Evolutionary conservation across 2,113 vertebrate genomes (phyloP).

Genomic region (Strix uralensis): DNA sequence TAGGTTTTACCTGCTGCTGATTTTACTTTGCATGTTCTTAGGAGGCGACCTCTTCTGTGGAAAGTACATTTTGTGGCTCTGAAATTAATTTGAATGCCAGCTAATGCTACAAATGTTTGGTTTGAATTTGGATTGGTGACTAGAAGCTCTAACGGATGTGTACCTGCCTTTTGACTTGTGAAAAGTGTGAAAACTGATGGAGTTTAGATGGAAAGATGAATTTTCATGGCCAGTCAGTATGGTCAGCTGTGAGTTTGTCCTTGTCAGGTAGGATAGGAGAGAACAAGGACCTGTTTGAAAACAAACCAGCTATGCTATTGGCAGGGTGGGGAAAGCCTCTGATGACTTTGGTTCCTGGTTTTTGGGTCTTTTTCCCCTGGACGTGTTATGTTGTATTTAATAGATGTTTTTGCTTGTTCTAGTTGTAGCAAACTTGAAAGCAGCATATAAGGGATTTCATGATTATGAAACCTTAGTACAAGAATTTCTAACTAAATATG

Average conservation of each 20-base stretch:
- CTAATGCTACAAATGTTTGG: background rate
- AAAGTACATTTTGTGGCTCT: background rate
- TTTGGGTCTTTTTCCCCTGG: background rate
- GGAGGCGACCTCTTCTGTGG: background rate
- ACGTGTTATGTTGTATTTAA: background rate
- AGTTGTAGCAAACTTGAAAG: background rate
- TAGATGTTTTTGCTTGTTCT: background rate
- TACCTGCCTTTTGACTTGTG: background rate
- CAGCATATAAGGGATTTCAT: background rate
- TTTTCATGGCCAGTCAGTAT: background rate
- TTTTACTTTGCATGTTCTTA: background rate
- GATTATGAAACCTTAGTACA: background rate
- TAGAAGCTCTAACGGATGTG: background rate
- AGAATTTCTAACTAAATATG: background rate
- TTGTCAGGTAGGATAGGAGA: background rate
- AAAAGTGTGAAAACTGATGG: background rate
- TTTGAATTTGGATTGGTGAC: background rate
- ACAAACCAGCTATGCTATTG: fast-evolving
- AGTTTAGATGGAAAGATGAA: background rate
- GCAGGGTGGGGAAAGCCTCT: background rate
- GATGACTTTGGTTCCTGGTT: background rate
- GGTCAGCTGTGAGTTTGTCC: background rate
- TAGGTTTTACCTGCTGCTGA: background rate
- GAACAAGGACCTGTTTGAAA: background rate
- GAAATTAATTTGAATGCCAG: background rate